Conservation (phyloP, 2,797 vertebrate genomes). For the Lagodon rhomboides region DNA sequence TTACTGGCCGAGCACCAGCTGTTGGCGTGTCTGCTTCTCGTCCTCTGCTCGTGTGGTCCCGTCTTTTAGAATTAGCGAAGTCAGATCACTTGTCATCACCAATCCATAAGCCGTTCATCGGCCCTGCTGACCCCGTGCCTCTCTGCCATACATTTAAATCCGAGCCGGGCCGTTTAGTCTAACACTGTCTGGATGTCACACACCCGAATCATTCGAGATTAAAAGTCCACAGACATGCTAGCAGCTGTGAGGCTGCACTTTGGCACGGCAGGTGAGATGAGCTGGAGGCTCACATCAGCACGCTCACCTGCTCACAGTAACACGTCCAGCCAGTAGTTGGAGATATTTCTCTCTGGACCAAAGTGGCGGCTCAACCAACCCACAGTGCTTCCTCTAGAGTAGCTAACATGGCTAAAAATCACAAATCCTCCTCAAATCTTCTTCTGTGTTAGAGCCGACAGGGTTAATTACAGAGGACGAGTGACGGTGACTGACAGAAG, state of each 20-base stretch:
- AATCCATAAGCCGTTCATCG: conserved; percentile 46
- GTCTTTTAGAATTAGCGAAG: conserved; percentile 64
- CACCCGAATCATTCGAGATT: background rate
- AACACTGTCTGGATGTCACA: conserved; percentile 4
- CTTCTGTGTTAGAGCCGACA: conserved; percentile 16
- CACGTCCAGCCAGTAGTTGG: background rate
- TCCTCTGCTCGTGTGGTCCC: conserved; percentile 52
- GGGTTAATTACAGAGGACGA: conserved; percentile 62
- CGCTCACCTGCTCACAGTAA: background rate
- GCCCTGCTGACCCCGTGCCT: conserved; percentile 35
- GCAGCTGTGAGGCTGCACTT: background rate
- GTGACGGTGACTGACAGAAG: conserved; percentile 28
- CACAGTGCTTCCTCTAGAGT: too few relatives aligned
- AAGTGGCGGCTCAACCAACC: background rate
- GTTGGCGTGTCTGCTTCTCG: conserved; percentile 43
- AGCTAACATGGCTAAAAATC: background rate
- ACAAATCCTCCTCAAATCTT: background rate
- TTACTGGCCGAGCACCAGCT: conserved; percentile 56
- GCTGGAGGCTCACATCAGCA: background rate
- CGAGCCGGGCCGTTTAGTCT: conserved; percentile 1
- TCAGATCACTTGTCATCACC: conserved; percentile 58
- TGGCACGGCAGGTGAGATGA: background rate
- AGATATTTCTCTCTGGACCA: conserved; percentile 2
- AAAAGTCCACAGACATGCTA: background rate
- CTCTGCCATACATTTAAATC: conserved; percentile 24